A percentile compares a stretch with the other conserved stretches of the same genome.
These are phyloP conservation scores for Drosophila cardini DNA, from an alignment of 1,140 invertebrate species.

Conservation along the genomic window DNA sequence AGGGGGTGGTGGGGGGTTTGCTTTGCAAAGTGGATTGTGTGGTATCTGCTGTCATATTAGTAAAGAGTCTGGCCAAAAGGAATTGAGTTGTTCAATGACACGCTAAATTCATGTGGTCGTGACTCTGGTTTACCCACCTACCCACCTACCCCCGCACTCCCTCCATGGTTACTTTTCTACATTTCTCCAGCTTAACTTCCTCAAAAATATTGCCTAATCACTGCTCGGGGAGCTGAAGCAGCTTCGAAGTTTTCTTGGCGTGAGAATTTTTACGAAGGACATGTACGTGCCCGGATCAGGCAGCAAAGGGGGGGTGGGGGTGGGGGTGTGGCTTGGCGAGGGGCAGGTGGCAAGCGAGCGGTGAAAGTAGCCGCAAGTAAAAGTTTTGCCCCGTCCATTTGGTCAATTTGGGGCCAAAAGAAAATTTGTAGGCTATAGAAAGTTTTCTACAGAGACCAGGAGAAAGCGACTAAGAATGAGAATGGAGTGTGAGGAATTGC, in stretches of 20 bases:
- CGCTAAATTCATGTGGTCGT: slow-evolving; percentile 58
- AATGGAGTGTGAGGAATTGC: background rate
- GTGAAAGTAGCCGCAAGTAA: slow-evolving; percentile 75
- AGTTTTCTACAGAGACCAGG: slow-evolving; percentile 48
- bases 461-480: background rate
- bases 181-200: background rate
- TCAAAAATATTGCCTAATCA: slow-evolving; percentile 76
- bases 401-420: slow-evolving; percentile 78
- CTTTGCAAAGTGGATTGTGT: slow-evolving; percentile 26
- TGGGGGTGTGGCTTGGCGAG: background rate
- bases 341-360: slow-evolving; percentile 34
- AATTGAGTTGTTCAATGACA: slow-evolving; percentile 80
- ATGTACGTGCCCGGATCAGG: slow-evolving; percentile 39
- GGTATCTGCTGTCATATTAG: slow-evolving; percentile 23
- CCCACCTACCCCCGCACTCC: background rate
- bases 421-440: slow-evolving; percentile 81
- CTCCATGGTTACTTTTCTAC: background rate
- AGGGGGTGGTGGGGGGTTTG: background rate
- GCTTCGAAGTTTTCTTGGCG: slow-evolving; percentile 1
- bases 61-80: background rate
- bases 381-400: slow-evolving; percentile 67
- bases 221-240: slow-evolving; percentile 54
- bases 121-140: slow-evolving; percentile 17
- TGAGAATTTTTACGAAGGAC: slow-evolving; percentile 46
- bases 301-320: slow-evolving; percentile 3